A percentile compares a stretch with the other conserved stretches of the same genome.
Conservation (phyloP, 2,113 vertebrate species). For the Myrmecobius fasciatus region DNA sequence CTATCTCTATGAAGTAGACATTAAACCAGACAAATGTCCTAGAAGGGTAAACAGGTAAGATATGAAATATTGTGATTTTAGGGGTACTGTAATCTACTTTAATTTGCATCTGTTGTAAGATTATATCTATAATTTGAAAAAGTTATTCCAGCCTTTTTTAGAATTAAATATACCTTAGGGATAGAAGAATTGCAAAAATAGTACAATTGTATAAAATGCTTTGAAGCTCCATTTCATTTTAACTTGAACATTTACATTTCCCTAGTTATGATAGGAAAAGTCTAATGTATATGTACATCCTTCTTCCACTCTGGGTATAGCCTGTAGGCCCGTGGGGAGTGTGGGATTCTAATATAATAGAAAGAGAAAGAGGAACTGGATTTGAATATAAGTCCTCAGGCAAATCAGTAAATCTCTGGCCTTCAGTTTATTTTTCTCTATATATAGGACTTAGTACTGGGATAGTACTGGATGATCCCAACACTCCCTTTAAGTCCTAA, state of each 20-base stretch:
- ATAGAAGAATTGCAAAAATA: slow-evolving; percentile 26
- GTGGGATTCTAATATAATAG: background rate
- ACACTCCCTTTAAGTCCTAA: background rate
- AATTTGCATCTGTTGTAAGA: slow-evolving; percentile 46
- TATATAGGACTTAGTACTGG: background rate
- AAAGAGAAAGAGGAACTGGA: background rate
- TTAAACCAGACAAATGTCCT: slow-evolving; percentile 99
- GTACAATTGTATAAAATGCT: background rate
- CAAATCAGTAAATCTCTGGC: slow-evolving; percentile 23
- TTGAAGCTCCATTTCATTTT: slow-evolving; percentile 39
- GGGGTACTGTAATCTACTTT: slow-evolving; percentile 48
- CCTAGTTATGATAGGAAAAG: slow-evolving; percentile 45
- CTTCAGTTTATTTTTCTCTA: background rate
- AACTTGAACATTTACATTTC: slow-evolving; percentile 4
- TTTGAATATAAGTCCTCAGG: background rate
- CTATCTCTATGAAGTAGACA: slow-evolving; percentile 99
- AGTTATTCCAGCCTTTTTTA: slow-evolving; percentile 53
- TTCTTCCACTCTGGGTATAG: slow-evolving; percentile 24
- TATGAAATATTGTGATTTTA: slow-evolving; percentile 32
- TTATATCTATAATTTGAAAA: slow-evolving; percentile 36
- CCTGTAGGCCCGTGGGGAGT: background rate
- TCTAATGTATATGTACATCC: slow-evolving; percentile 5
- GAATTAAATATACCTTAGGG: slow-evolving; percentile 41
- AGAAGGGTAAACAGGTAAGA: slow-evolving; percentile 97
- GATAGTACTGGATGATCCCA: background rate